Conservation (phyloP, 2,797 vertebrate genomes). For the Tadarida brasiliensis region DNA sequence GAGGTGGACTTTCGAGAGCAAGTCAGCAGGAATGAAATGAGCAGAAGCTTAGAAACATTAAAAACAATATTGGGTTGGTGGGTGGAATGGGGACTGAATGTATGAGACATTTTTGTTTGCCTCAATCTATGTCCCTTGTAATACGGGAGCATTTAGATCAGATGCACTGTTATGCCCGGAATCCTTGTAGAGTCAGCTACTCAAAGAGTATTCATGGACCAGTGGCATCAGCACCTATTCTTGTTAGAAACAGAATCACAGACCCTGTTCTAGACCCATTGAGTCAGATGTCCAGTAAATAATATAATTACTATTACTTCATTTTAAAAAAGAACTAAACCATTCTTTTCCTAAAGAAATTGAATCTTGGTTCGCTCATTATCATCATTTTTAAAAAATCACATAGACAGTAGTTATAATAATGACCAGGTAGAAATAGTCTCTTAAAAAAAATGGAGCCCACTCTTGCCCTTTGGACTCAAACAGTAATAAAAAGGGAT, state of each 20-base stretch:
- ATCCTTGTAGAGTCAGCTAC: background rate
- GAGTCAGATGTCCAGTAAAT: background rate
- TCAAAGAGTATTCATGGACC: background rate
- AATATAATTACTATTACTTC: background rate
- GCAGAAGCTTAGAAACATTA: background rate
- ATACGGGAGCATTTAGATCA: background rate
- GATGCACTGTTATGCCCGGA: background rate
- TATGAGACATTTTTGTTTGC: background rate
- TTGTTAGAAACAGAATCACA: background rate
- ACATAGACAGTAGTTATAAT: background rate
- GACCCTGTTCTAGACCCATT: background rate
- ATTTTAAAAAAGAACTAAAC: background rate
- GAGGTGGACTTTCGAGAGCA: background rate
- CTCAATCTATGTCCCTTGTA: background rate
- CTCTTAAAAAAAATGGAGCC: background rate
- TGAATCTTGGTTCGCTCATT: background rate
- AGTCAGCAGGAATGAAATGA: background rate
- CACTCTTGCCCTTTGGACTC: constrained; percentile 27
- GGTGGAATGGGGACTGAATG: background rate
- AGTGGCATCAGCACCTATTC: too few species aligned
- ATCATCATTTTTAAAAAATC: background rate
- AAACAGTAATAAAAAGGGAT: constrained; percentile 50
- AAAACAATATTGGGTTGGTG: background rate
- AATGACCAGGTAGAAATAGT: background rate
- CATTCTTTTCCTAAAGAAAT: constrained; percentile 3